Conservation (phyloP, 2,888 invertebrate genomes). For the Uloborus plumipes region DNA sequence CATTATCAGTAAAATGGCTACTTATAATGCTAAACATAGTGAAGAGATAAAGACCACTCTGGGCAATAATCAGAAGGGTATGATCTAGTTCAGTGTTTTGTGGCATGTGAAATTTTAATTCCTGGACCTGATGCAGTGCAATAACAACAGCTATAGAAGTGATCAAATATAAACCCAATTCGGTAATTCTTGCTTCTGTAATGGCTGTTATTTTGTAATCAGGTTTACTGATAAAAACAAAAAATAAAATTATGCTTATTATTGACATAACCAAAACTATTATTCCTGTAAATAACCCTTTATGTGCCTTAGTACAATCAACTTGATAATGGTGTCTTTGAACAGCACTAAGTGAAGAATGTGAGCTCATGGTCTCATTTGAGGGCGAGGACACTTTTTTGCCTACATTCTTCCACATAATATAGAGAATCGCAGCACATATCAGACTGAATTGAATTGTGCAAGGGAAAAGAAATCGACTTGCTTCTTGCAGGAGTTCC, state of each 20-base stretch:
- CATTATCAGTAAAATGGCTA: slow-evolving; percentile 78
- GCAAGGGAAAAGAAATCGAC: slow-evolving; percentile 94
- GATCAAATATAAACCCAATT: slow-evolving; percentile 86
- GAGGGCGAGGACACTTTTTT: background rate
- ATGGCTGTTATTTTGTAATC: slow-evolving; percentile 86
- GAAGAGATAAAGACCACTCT: slow-evolving; percentile 94
- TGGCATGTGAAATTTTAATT: slow-evolving; percentile 85
- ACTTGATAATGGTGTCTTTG: slow-evolving; percentile 73
- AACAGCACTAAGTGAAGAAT: slow-evolving; percentile 5
- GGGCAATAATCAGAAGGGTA: slow-evolving; percentile 90
- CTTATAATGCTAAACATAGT: slow-evolving; percentile 94
- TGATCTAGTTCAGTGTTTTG: slow-evolving; percentile 88
- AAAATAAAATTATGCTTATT: slow-evolving; percentile 90
- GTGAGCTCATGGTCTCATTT: background rate
- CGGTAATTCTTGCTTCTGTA: slow-evolving; percentile 89
- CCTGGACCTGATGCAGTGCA: slow-evolving; percentile 87
- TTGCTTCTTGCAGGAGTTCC: slow-evolving; percentile 88
- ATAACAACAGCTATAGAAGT: slow-evolving; percentile 87
- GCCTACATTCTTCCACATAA: slow-evolving; percentile 90
- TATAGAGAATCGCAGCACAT: slow-evolving; percentile 93
- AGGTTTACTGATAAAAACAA: slow-evolving; percentile 81
- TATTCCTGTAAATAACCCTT: slow-evolving; percentile 91
- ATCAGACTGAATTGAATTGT: slow-evolving; percentile 95
- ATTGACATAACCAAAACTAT: slow-evolving; percentile 88
- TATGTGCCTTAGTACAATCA: slow-evolving; percentile 93